A percentile compares a stretch with the other conserved stretches of the same genome.
Conservation (phyloP, 2,113 vertebrate species). For the Polyodon spathula region DNA sequence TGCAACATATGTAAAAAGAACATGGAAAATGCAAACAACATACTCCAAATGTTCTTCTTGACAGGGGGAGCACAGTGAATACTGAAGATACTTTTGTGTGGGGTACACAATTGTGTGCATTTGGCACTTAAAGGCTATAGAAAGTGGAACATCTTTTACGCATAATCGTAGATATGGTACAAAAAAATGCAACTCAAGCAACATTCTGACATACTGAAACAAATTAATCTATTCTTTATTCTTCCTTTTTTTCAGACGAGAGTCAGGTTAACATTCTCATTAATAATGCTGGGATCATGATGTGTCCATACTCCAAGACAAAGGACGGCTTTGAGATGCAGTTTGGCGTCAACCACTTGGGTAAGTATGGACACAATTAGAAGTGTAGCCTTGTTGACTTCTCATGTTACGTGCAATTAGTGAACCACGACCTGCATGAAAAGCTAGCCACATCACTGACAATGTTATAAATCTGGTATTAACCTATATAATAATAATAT, state of each 20-base stretch:
- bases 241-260: slow-evolving; percentile 47
- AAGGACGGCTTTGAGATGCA: slow-evolving; percentile 60
- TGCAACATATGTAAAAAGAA: too few species aligned
- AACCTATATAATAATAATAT: too few species aligned
- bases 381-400: background rate
- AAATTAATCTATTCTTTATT: background rate
- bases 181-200: background rate
- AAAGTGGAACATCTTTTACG: too few species aligned
- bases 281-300: slow-evolving; percentile 66
- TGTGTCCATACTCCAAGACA: slow-evolving; percentile 64
- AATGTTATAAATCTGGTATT: too few species aligned
- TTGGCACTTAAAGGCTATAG: background rate
- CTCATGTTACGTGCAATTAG: background rate
- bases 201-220: background rate
- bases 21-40: too few species aligned
- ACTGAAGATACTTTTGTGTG: too few species aligned
- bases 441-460: too few species aligned
- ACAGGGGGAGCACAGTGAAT: too few species aligned
- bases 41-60: too few species aligned
- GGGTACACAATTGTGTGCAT: background rate
- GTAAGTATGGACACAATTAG: slow-evolving; percentile 12
- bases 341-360: slow-evolving; percentile 62
- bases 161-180: background rate
- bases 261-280: slow-evolving; percentile 57
- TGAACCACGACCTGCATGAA: background rate